Base-by-base conservation (phyloP, 2,797 vertebrate genomes). In the Falco novaeseelandiae region DNA sequence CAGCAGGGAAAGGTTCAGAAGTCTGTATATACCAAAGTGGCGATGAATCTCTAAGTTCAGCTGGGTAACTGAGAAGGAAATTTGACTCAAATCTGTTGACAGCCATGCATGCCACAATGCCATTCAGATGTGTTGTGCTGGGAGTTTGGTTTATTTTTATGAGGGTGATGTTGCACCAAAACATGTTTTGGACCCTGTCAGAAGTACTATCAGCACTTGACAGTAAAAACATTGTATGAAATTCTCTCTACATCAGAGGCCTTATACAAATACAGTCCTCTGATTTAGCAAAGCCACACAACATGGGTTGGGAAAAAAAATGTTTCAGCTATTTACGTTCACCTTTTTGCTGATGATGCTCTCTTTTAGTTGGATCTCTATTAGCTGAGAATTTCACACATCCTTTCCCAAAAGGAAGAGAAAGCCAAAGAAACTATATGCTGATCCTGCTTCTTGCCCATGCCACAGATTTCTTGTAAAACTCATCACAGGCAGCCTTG, bases 31-130 rank as follows among this genome's bases (percentile, higher is more conserved):
- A 74, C 10, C 34, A 30, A 71, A 67, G 59, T 32, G 61, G 27
- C 0, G 0, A 73, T 22, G 52, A 66, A 70, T 44, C 46, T 73
- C 40, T 38, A 71, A 57, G 30, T 52, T 89, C 90, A 91, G 36
- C 34, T 67, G 71, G 15, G 61, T 79, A 94, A 91, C 62, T 40
- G 67, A 91, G 77, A 92, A 74, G 6, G 74, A 90, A 94, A 92
- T 83, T 83, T 87, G 58, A 92, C 73, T 87, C 87, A 87, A 79
- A 88, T 72, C 67, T 90, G 42, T 79, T 74, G 71, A 90, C 86
- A 91, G 74, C 6, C 78, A 44, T 23, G 46, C 1, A 8, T 10
- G n/a, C 90, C 93, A 76, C 69, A 83, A 19, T 27, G 57, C 44
- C 80, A 44, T 66, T 85, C 82, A 84, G 66, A 84, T 51, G 17